Evolutionary conservation across 2,888 invertebrate species (phyloP).

Genomic region (Agonopterix heracliana): DNA sequence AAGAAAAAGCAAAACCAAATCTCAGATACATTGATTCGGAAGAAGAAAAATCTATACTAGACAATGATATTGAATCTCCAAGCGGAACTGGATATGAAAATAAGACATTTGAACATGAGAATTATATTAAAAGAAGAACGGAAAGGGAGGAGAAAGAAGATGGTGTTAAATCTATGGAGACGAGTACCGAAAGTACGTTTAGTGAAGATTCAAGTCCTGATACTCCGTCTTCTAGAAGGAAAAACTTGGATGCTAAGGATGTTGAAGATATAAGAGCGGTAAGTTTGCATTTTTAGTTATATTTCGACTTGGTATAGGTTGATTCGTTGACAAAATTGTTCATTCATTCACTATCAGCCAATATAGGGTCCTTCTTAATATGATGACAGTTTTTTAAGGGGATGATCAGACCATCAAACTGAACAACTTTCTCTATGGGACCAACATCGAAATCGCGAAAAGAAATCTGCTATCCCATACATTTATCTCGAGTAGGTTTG

Average conservation of each 20-base stretch:
- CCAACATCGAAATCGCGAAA: too few species aligned
- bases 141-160: slow-evolving; percentile 42
- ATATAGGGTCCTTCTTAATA: too few species aligned
- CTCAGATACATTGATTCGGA: slow-evolving; percentile 60
- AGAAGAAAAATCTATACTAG: slow-evolving; percentile 47
- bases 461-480: too few species aligned
- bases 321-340: neutral
- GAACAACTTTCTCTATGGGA: too few species aligned
- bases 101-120: slow-evolving; percentile 67
- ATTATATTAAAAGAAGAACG: slow-evolving; percentile 60
- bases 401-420: too few species aligned
- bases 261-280: slow-evolving; percentile 59
- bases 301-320: neutral
- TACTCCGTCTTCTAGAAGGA: slow-evolving; percentile 54
- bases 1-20: slow-evolving; percentile 32
- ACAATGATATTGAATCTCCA: slow-evolving; percentile 65
- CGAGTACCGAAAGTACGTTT: slow-evolving; percentile 62
- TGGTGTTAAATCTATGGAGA: slow-evolving; percentile 61
- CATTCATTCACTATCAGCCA: neutral
- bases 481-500: too few species aligned
- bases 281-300: slow-evolving; percentile 30
- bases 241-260: slow-evolving; percentile 47
- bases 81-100: slow-evolving; percentile 69
- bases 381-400: too few species aligned
- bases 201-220: slow-evolving; percentile 64